Base-by-base conservation (phyloP, 2,113 vertebrate genomes). In the Paradoxurus hermaphroditus region DNA sequence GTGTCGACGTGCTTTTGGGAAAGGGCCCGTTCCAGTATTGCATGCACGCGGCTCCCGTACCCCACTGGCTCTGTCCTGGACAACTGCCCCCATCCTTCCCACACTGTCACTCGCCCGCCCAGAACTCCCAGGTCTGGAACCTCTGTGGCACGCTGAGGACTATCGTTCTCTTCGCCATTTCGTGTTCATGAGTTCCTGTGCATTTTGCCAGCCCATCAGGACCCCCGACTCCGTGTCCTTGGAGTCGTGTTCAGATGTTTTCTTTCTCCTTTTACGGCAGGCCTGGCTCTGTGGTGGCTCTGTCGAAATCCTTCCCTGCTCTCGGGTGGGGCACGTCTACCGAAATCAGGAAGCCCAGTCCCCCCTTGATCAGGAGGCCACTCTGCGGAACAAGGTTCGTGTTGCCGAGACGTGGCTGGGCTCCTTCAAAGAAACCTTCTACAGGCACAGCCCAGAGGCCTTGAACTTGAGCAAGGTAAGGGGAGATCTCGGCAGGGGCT, bases 231-330 rank as follows among this genome's bases (percentile, higher is more conserved):
- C 41, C 34, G 5, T 14, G 0, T 53, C 39, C 19, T 41, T 10
- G 63, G 84, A 41, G 8, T 1, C 12, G 44, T 39, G n/a, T 5
- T 4, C 34, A 44, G 92, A 93, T 18, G 78, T 86, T 81, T 86
- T n/a, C 19, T 73, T 81, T 97, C 97, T 56, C 75, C 34, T 59
- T 94, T 10, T 85, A 0, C 77, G 97, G 53, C 96, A 99, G 99
- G 99, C 99, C 87, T 99, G 99, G 99, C 99, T 99, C 44, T 99
- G 99, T 31, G 99, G 99, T 12, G 99, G 99, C 81, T 99, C 99
- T 9, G 98, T 99, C 86, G 99, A 99, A 98, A 98, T 99, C 95
- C 98, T 99, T 27, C 99, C 99, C 1, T 99, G 99, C 86, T 99
- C 99, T 25, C 98, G 99, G 10, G 99, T 99, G 78, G 99, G 99